Percentiles rank a stretch among this genome's conserved stretches.
These are phyloP conservation scores for Erannis defoliaria DNA, from an alignment of 2,888 invertebrate genomes.

Conservation along the genomic window DNA sequence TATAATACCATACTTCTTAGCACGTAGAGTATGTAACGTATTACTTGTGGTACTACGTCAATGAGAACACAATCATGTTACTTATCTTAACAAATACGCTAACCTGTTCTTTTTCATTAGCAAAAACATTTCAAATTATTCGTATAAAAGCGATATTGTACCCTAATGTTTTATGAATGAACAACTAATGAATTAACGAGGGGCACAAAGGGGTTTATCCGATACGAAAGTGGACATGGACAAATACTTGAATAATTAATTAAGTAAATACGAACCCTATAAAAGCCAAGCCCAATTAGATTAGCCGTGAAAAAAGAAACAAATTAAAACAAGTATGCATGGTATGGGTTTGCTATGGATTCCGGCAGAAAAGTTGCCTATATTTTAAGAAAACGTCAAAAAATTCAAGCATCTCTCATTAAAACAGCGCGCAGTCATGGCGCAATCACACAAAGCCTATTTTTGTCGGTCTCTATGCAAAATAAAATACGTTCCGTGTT, in stretches of 20 bases:
- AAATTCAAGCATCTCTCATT: too few species aligned
- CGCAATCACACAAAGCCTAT: too few species aligned
- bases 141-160: slow-evolving; percentile 3
- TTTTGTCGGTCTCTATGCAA: too few species aligned
- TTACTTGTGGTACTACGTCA: background rate
- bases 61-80: background rate
- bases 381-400: background rate
- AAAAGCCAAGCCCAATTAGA: slow-evolving; percentile 5
- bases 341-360: too few species aligned
- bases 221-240: slow-evolving; percentile 27
- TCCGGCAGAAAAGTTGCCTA: too few species aligned
- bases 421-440: too few species aligned
- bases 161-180: slow-evolving; percentile 21
- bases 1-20: background rate
- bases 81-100: background rate
- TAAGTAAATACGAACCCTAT: slow-evolving; percentile 19
- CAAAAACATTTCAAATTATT: slow-evolving; percentile 6
- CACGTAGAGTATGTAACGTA: background rate
- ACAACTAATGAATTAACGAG: slow-evolving; percentile 23
- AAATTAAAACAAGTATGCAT: background rate
- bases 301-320: slow-evolving; percentile 7
- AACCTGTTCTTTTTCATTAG: background rate
- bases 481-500: too few species aligned
- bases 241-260: slow-evolving; percentile 32
- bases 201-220: slow-evolving; percentile 28